Evolutionary conservation across 92 coral and sea anemone genomes (phyloP).

Genomic region (Virgularia gustaviana): DNA sequence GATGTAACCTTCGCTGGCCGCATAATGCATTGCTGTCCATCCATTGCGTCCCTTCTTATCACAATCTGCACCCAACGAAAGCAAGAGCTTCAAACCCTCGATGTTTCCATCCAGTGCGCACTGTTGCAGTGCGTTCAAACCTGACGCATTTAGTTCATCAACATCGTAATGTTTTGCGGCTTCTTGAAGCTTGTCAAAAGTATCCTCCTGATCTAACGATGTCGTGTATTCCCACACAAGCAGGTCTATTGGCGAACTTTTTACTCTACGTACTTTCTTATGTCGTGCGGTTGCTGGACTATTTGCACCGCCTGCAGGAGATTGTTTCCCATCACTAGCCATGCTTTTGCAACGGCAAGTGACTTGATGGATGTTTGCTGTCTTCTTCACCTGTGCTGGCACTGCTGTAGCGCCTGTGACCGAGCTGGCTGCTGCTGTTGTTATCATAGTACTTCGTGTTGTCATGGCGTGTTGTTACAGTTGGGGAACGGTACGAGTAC

Average conservation of each 20-base stretch:
- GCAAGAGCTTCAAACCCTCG: conserved; percentile 69
- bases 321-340: too few species aligned
- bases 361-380: too few species aligned
- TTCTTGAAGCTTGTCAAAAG: conserved; percentile 31
- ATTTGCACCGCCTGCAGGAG: too few species aligned
- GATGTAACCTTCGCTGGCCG: conserved; percentile 89
- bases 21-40: conserved; percentile 89
- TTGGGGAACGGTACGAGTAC: too few species aligned
- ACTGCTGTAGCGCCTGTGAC: too few species aligned
- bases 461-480: too few species aligned
- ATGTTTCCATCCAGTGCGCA: conserved; percentile 87
- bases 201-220: conserved; percentile 8
- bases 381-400: too few species aligned
- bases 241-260: conserved; percentile 34
- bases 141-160: conserved; percentile 80
- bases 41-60: conserved; percentile 82
- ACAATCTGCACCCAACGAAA: conserved; percentile 83
- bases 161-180: conserved; percentile 48
- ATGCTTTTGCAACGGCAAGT: too few species aligned
- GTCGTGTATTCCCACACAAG: conserved; percentile 33
- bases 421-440: too few species aligned
- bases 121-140: conserved; percentile 87
- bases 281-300: not conserved
- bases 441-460: too few species aligned
- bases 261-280: conserved; percentile 22